Evolutionary conservation across 1,140 invertebrate species (phyloP).

Genomic region (Tetranychus urticae): DNA sequence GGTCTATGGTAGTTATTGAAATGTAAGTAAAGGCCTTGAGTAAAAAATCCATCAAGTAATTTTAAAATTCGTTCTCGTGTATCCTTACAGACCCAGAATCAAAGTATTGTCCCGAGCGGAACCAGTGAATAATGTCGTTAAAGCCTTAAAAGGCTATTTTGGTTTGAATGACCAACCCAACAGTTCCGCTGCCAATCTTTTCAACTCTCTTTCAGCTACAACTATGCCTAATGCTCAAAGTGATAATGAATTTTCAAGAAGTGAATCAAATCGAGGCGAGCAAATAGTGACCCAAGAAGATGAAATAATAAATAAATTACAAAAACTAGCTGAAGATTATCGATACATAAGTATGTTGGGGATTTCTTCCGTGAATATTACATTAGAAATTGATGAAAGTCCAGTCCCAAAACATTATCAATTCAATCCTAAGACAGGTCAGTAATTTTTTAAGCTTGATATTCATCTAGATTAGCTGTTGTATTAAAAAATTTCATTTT

Average conservation of each 20-base stretch:
- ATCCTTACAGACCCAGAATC: slow-evolving; percentile 2
- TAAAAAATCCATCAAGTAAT: not conserved
- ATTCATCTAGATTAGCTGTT: not conserved
- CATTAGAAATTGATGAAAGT: too few relatives aligned
- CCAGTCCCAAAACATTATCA: not conserved
- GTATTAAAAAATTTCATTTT: too few relatives aligned
- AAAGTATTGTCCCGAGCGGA: slow-evolving; percentile 3
- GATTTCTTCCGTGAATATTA: too few relatives aligned
- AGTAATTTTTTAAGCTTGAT: not conserved
- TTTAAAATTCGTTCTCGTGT: not conserved
- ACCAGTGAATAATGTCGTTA: slow-evolving; percentile 6
- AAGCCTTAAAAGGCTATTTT: slow-evolving; percentile 3
- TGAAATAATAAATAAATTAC: not conserved
- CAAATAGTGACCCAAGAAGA: not conserved
- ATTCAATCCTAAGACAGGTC: not conserved
- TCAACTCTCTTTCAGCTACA: not conserved
- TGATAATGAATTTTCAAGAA: not conserved
- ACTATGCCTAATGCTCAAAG: not conserved
- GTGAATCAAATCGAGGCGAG: not conserved
- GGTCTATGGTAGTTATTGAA: not conserved
- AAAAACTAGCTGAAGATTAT: not conserved
- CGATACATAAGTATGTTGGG: not conserved
- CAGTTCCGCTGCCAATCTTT: not conserved
- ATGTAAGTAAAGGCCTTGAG: slow-evolving; percentile 1
- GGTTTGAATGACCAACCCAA: not conserved